These are phyloP conservation scores for Melanostoma scalare DNA, from an alignment of 2,888 invertebrate genomes.

Conservation along the genomic window DNA sequence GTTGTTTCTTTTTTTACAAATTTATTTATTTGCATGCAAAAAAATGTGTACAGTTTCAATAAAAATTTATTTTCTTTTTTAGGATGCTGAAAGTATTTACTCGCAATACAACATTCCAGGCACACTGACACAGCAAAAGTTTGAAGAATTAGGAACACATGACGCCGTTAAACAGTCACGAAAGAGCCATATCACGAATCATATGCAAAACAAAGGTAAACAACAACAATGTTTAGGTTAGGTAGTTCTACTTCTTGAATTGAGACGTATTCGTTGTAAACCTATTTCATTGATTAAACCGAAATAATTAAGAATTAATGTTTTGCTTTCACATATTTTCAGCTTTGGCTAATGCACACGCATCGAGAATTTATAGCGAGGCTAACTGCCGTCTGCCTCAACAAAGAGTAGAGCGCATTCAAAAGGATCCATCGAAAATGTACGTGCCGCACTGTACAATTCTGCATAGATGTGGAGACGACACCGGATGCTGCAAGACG, in stretches of 20 bases:
- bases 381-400: conserved; percentile 84
- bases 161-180: conserved; percentile 78
- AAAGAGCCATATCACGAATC: conserved; percentile 76
- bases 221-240: not conserved
- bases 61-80: conserved; percentile 31
- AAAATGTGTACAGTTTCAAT: no score
- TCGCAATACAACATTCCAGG: conserved; percentile 79
- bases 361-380: conserved; percentile 77
- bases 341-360: conserved; percentile 80
- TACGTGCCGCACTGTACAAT: conserved; percentile 94
- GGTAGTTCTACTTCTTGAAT: not conserved
- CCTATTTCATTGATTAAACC: conserved; percentile 22
- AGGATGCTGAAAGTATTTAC: conserved; percentile 77
- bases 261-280: conserved; percentile 2
- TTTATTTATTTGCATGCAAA: no score
- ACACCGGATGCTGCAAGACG: conserved; percentile 92
- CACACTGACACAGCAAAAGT: conserved; percentile 78
- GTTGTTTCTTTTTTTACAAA: no score
- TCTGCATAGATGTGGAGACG: conserved; percentile 92
- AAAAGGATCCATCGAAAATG: conserved; percentile 84
- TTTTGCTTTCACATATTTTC: conserved; percentile 34
- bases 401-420: conserved; percentile 89
- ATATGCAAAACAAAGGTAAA: conserved; percentile 78
- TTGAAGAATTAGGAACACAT: conserved; percentile 78
- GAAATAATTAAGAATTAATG: conserved; percentile 15